Conservation (phyloP, 2,888 invertebrate species). For the Subacronicta megacephala region DNA sequence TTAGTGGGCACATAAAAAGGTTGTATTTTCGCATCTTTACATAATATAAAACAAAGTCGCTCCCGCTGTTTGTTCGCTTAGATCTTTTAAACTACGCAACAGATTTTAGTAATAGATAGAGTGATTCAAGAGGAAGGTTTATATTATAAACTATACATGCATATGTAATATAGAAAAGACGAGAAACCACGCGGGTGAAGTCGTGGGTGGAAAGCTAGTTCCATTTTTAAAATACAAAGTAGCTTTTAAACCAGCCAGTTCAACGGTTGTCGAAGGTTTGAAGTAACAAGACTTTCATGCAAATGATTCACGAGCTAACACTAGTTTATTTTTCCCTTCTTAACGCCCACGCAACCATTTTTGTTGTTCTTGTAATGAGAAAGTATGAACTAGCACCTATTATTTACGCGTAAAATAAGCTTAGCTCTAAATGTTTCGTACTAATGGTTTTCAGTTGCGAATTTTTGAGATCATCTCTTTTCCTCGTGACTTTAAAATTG, state of each 20-base stretch:
- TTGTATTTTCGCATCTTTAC: too few species aligned
- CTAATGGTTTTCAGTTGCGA: constrained; percentile 33
- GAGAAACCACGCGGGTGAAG: too few species aligned
- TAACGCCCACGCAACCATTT: constrained; percentile 50
- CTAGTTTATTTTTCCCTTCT: constrained; percentile 47
- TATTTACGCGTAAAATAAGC: constrained; percentile 55
- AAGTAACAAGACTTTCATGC: constrained; percentile 55
- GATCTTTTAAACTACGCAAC: too few species aligned
- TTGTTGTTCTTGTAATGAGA: constrained; percentile 55
- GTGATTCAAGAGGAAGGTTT: too few species aligned
- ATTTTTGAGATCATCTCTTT: background rate
- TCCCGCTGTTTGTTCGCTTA: too few species aligned
- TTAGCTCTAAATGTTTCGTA: constrained; percentile 49
- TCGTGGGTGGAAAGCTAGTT: too few species aligned
- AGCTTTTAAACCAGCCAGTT: constrained; percentile 6
- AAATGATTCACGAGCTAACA: constrained; percentile 52
- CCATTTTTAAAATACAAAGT: constrained; percentile 2
- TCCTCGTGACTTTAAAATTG: too few species aligned
- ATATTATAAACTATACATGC: too few species aligned
- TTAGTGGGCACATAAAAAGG: too few species aligned
- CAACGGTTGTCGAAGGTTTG: constrained; percentile 56
- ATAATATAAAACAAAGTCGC: too few species aligned
- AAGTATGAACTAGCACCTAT: constrained; percentile 45
- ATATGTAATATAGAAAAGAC: too few species aligned
- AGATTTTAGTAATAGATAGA: too few species aligned